Base-by-base conservation (phyloP, 2,797 vertebrate species). In the Pseudochromis fuscus region DNA sequence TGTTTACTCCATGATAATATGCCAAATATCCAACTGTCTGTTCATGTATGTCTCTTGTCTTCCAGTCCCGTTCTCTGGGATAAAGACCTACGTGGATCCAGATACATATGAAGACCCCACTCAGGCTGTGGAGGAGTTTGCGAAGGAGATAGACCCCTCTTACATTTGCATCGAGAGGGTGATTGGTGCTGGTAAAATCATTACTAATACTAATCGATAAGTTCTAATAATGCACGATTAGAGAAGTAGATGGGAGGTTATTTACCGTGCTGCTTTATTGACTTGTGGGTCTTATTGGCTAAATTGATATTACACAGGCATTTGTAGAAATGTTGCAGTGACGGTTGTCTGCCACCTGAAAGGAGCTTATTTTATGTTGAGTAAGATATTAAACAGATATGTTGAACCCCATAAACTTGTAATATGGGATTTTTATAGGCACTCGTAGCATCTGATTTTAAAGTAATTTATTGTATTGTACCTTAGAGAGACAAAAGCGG, bases 111-210 rank as follows among this genome's bases (percentile, higher is more conserved):
- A 99, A 92, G 97, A 99, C 66, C 97, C 97, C 44, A 93, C 96
- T 23, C 95, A 98, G 82, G 98, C 98, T 61, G 95, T 99, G 78
- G 96, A 98, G 84, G 97, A 99, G 80, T 99, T 99, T 85, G 95
- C 97, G 70, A 97, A 96, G 89, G 97, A 99, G 91, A 99, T 99
- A 72, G 96, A 99, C 79, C 97, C 97, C 25, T 96, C 97, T 56
- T 95, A 96, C 84, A 99, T 99, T 75, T 96, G 96, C 57, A 99
- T 99, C 48, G 97, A 99, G 83, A 96, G 96, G 91, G 98, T 99
- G 74, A 99, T 99, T 69, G 98, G 97, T 52, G 95, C 97, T 94
- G 98, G 97, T 99, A 81, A 84, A 74, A 70, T 50, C 18, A 55
- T 10, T 44, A 18, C 49, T 24, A 56, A 18, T 38, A 24, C 44